Evolutionary conservation across 2,888 invertebrate genomes (phyloP).

Genomic region (Pachycephus smyrnensis): DNA sequence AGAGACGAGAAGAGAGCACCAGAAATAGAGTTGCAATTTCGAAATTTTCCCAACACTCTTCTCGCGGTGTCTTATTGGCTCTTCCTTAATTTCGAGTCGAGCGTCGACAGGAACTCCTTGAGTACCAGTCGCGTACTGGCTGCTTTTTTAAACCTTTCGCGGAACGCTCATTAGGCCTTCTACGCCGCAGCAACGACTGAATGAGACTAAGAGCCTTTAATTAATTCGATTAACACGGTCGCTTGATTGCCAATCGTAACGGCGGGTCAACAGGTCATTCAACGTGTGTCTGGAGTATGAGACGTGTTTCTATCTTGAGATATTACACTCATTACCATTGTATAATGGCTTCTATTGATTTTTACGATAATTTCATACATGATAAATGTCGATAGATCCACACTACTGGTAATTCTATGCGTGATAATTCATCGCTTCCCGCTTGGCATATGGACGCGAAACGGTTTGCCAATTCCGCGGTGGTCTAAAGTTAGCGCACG

Average conservation of each 20-base stretch:
- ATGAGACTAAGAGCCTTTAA: neutral
- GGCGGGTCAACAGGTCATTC: neutral
- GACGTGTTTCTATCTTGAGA: neutral
- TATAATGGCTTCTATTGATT: neutral
- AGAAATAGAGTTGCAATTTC: conserved; percentile 6
- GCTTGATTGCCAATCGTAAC: neutral
- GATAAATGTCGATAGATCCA: neutral
- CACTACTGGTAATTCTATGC: neutral
- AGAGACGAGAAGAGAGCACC: neutral
- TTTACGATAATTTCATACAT: neutral
- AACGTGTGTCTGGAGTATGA: neutral
- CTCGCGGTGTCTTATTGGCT: neutral
- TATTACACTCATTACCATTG: neutral
- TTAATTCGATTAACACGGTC: neutral
- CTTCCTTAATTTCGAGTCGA: neutral
- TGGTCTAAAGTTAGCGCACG: conserved; percentile 57
- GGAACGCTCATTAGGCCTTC: neutral
- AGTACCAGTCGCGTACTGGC: neutral
- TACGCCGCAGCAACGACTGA: neutral
- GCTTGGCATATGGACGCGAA: conserved; percentile 7
- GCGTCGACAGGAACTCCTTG: neutral
- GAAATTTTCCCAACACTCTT: conserved; percentile 3
- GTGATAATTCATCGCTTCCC: neutral
- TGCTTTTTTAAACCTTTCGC: neutral
- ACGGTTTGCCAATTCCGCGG: conserved; percentile 51